Evolutionary conservation across 2,113 vertebrate genomes (phyloP).

Genomic region (Orthonyx spaldingii): DNA sequence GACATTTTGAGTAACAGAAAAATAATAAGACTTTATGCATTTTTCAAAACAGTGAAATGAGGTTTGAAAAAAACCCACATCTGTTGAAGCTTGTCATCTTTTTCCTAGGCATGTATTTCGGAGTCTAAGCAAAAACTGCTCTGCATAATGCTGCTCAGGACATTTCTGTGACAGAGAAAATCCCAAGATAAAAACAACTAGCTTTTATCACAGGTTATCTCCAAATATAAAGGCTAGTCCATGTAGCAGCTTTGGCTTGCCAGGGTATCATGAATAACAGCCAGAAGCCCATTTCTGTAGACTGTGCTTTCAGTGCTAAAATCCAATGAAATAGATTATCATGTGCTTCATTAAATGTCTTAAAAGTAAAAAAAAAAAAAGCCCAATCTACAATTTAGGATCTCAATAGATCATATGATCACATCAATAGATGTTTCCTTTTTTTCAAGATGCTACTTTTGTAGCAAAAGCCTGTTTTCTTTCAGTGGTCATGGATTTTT

Average conservation of each 20-base stretch:
- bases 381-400: background rate
- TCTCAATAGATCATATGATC: background rate
- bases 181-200: background rate
- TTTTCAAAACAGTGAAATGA: background rate
- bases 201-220: background rate
- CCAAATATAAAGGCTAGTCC: background rate
- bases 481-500: conserved; percentile 26
- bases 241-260: background rate
- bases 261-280: background rate
- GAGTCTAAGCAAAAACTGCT: background rate
- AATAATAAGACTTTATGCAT: background rate
- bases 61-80: background rate
- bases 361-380: background rate
- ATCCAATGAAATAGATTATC: background rate
- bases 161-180: background rate
- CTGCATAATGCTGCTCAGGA: background rate
- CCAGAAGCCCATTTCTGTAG: background rate
- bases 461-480: background rate
- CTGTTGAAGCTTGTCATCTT: background rate
- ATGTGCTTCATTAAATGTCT: background rate
- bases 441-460: background rate
- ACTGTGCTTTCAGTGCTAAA: background rate
- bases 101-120: background rate
- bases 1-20: background rate
- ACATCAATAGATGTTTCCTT: background rate